Percentiles rank a stretch among this genome's conserved stretches.
Evolutionary conservation across 2,113 vertebrate genomes (phyloP).

Genomic region (Hemiprocne comata): DNA sequence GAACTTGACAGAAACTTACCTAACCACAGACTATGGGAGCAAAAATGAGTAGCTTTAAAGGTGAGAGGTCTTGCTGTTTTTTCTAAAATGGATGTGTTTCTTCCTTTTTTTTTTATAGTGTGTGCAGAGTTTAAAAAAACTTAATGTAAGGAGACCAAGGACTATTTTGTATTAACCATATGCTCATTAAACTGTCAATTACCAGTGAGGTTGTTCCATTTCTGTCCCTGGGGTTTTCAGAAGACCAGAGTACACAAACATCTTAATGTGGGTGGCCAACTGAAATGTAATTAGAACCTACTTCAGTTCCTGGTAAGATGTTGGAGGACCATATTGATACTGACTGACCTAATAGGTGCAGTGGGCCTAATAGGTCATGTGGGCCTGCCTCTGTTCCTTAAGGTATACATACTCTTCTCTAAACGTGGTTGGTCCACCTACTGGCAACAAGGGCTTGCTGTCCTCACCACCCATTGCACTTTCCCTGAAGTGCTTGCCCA

Average conservation of each 20-base stretch:
- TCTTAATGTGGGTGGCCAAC: not conserved
- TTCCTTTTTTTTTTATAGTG: not conserved
- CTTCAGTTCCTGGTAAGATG: not conserved
- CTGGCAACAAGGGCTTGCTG: not conserved
- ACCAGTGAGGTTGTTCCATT: not conserved
- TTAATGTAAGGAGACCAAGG: not conserved
- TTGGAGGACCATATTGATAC: not conserved
- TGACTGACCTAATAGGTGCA: rapidly evolving
- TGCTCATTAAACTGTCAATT: not conserved
- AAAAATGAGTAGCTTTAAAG: not conserved
- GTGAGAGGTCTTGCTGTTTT: not conserved
- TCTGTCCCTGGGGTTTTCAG: not conserved
- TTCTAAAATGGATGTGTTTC: not conserved
- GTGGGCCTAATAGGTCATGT: not conserved
- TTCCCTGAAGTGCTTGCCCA: not conserved
- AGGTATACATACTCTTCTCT: not conserved
- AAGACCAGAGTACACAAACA: not conserved
- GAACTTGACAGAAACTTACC: not conserved
- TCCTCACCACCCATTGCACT: not conserved
- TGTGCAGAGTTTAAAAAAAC: not conserved
- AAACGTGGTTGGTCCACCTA: not conserved
- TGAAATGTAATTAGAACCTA: not conserved
- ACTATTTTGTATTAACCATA: not conserved
- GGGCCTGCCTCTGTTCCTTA: not conserved
- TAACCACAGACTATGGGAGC: not conserved